phyloP scores from a whole-genome alignment of 2,888 invertebrate genomes.

The Hypomecis punctinalis region DNA sequence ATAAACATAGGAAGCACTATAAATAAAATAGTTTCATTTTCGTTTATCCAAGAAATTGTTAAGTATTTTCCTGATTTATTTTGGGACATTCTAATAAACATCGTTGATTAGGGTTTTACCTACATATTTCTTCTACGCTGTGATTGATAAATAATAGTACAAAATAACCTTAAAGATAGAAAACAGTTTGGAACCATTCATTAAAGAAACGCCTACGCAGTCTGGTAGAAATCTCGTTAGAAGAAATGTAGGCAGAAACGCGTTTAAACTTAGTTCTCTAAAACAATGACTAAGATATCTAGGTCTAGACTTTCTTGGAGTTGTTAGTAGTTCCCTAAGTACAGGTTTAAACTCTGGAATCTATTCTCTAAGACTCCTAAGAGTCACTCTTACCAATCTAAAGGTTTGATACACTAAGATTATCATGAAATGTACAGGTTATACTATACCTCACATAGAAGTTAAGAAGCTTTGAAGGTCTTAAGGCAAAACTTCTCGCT shows the following conservation, averaged over 20 bases:
- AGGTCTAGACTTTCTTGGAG: not conserved
- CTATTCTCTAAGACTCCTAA: no score
- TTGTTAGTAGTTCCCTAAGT: not conserved
- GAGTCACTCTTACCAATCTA: no score
- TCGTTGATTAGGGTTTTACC: not conserved
- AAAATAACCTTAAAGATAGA: slow-evolving; percentile 3
- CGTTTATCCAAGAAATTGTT: not conserved
- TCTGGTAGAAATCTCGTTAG: slow-evolving; percentile 5
- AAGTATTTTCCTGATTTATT: not conserved
- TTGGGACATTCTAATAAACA: not conserved
- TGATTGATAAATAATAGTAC: slow-evolving; percentile 7
- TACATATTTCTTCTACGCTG: slow-evolving; percentile 6
- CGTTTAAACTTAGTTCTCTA: not conserved
- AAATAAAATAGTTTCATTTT: no score
- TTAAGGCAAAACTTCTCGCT: no score
- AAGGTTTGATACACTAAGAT: no score
- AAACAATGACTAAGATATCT: not conserved
- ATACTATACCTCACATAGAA: no score
- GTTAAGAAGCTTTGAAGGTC: no score
- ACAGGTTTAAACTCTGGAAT: not conserved
- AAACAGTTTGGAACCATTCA: slow-evolving; percentile 10
- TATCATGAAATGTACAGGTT: no score
- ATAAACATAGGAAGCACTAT: no score
- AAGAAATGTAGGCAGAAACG: slow-evolving; percentile 4
- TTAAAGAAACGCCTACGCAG: slow-evolving; percentile 12